Percentiles rank a stretch among this genome's conserved stretches.
phyloP scores from a whole-genome alignment of 2,113 vertebrate species.

The Thermophis baileyi region DNA sequence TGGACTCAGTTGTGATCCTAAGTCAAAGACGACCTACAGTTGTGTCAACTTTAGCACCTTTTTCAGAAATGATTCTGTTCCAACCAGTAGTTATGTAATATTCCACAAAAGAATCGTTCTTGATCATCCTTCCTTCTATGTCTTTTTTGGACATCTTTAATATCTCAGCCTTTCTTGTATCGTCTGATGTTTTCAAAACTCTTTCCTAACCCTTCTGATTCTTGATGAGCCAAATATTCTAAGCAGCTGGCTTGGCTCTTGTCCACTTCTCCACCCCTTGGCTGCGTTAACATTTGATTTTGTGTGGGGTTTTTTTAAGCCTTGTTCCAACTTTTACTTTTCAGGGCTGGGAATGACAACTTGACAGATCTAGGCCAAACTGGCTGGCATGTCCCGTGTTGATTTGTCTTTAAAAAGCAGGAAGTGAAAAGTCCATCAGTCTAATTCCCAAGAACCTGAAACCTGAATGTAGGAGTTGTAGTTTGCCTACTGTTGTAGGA shows the following conservation, averaged over 20 bases:
- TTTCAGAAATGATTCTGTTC: too few relatives aligned
- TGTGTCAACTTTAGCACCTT: too few relatives aligned
- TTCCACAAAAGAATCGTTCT: too few relatives aligned
- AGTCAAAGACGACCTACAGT: too few relatives aligned
- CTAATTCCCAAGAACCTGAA: background rate
- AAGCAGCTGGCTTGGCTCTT: background rate
- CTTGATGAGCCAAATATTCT: accelerated
- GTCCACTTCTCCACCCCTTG: background rate
- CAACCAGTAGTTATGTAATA: too few relatives aligned
- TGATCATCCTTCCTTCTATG: too few relatives aligned
- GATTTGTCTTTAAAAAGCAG: background rate
- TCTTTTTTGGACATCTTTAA: too few relatives aligned
- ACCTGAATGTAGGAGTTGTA: too few relatives aligned
- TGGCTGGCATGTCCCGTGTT: background rate
- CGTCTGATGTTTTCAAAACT: background rate
- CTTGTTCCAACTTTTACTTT: constrained; percentile 29
- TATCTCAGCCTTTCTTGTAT: accelerated
- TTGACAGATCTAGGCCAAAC: constrained; percentile 50
- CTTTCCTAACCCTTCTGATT: accelerated
- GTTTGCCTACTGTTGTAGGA: background rate
- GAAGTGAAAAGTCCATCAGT: constrained; percentile 1
- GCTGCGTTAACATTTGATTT: background rate
- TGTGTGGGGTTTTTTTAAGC: background rate
- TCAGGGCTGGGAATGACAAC: constrained; percentile 17
- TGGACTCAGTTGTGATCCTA: too few relatives aligned